A percentile compares a stretch with the other conserved stretches of the same genome.
These are phyloP conservation scores for Caenorhabditis doughertyi DNA, from an alignment of 2,888 invertebrate genomes.

Conservation along the genomic window DNA sequence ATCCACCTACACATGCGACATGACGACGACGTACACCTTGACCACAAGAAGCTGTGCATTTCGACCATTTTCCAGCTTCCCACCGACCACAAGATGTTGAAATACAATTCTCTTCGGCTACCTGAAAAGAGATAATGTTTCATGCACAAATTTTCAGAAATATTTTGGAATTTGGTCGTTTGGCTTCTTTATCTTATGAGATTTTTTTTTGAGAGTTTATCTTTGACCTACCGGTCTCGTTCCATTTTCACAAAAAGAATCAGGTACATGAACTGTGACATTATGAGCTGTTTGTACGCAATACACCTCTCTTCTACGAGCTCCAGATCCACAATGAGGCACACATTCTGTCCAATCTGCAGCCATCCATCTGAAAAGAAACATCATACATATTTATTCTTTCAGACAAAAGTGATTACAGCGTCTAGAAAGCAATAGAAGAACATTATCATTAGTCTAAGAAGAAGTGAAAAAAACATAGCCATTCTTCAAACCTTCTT, in stretches of 20 bases:
- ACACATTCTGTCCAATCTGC: constrained; percentile 96
- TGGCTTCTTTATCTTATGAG: no score
- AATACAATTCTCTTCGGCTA: constrained; percentile 64
- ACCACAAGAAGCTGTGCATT: constrained; percentile 74
- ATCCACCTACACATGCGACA: constrained; percentile 71
- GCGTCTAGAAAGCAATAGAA: constrained; percentile 26
- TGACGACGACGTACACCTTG: constrained; percentile 69
- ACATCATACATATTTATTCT: neutral
- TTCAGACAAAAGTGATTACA: constrained; percentile 8
- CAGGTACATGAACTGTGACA: constrained; percentile 68
- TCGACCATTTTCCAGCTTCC: constrained; percentile 71
- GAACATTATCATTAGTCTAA: constrained; percentile 4
- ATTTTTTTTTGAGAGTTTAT: no score
- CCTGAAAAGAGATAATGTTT: constrained; percentile 28
- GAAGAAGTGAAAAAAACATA: constrained; percentile 13
- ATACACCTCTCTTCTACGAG: constrained; percentile 91
- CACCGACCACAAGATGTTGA: constrained; percentile 70
- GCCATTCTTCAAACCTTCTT: constrained; percentile 17
- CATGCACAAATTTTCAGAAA: neutral
- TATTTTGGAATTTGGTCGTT: no score
- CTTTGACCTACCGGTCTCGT: constrained; percentile 69
- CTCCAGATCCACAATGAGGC: constrained; percentile 93
- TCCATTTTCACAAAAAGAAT: constrained; percentile 66
- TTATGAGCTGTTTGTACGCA: constrained; percentile 85
- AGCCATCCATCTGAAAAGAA: constrained; percentile 89